These are phyloP conservation scores for Drosophila serrata DNA, from an alignment of 1,140 invertebrate genomes.

Conservation along the genomic window DNA sequence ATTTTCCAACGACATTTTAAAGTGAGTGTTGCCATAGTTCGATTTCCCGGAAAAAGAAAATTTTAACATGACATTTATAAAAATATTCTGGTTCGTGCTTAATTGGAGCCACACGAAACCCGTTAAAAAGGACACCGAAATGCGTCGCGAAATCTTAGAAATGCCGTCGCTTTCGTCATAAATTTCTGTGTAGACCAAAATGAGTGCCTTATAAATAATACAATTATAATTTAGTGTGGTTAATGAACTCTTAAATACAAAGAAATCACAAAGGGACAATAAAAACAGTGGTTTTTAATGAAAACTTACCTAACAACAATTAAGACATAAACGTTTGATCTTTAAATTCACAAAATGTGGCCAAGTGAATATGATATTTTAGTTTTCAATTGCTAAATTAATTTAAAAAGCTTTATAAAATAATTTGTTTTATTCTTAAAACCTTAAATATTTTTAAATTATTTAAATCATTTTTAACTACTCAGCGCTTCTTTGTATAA, in stretches of 20 bases:
- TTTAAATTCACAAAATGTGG: background rate
- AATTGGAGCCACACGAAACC: background rate
- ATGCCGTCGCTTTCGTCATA: constrained; percentile 69
- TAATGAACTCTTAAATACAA: background rate
- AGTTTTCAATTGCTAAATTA: background rate
- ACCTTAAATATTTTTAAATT: background rate
- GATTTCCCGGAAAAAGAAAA: background rate
- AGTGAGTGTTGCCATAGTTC: constrained; percentile 30
- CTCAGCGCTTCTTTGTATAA: too few species aligned
- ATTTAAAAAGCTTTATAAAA: background rate
- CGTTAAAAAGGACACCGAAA: background rate
- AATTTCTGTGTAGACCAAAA: constrained; percentile 12
- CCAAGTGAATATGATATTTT: background rate
- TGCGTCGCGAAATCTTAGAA: constrained; percentile 67
- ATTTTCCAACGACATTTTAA: constrained; percentile 27
- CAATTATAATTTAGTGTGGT: background rate
- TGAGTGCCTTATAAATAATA: background rate
- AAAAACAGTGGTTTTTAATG: background rate
- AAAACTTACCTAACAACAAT: too few species aligned
- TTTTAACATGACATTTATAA: background rate
- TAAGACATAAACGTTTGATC: background rate
- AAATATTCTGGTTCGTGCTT: background rate
- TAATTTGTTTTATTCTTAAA: background rate
- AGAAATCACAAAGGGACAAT: background rate
- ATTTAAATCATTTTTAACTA: too few species aligned